phyloP scores from a whole-genome alignment of 2,797 vertebrate genomes.

The Oophaga sylvatica region DNA sequence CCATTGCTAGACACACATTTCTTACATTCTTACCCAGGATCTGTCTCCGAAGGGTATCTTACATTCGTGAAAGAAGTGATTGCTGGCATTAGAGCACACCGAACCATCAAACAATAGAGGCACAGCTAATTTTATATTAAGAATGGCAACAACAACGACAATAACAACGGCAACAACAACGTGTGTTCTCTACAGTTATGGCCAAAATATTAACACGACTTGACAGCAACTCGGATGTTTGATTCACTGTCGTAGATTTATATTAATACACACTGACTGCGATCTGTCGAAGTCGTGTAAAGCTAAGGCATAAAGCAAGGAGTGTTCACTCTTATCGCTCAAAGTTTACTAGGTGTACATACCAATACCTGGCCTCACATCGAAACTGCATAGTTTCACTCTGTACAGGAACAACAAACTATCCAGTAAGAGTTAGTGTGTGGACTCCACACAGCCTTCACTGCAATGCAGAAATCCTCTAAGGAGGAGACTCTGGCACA shows the following conservation, averaged over 20 bases:
- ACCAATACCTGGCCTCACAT: constrained; percentile 73
- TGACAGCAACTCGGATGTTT: background rate
- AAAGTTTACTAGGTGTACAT: constrained; percentile 56
- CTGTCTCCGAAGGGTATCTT: constrained; percentile 18
- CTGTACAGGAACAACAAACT: constrained; percentile 31
- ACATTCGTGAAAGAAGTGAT: background rate
- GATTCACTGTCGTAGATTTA: background rate
- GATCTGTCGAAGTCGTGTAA: constrained; percentile 21
- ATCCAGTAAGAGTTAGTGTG: constrained; percentile 7
- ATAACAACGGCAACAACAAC: background rate
- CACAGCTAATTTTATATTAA: background rate
- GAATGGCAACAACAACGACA: background rate
- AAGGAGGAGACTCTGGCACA: constrained; percentile 12
- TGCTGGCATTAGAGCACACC: background rate
- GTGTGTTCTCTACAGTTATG: background rate
- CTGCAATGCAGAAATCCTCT: background rate
- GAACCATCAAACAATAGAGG: background rate
- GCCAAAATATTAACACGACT: background rate
- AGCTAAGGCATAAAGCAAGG: constrained; percentile 47
- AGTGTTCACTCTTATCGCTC: constrained; percentile 55
- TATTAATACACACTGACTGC: background rate
- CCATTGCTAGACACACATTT: constrained; percentile 54
- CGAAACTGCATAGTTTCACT: constrained; percentile 78
- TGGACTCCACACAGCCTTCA: background rate
- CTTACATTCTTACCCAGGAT: constrained; percentile 51